Evolutionary conservation across 2,113 vertebrate genomes (phyloP).

Genomic region (Progne subis): DNA sequence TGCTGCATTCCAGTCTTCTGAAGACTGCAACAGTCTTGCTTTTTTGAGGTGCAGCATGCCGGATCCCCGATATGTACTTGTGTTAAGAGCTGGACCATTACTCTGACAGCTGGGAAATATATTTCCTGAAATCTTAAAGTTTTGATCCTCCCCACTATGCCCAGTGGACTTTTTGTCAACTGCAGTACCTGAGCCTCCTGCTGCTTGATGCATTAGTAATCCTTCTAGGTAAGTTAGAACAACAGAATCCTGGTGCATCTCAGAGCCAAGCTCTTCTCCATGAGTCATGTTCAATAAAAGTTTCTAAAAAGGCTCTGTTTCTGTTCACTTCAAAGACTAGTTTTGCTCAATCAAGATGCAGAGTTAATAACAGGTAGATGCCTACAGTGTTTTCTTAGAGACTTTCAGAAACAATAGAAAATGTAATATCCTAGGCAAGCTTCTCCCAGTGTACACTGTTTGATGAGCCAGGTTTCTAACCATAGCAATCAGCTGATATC

Average conservation of each 20-base stretch:
- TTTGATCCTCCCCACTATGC: constrained; percentile 84
- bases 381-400: constrained; percentile 44
- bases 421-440: constrained; percentile 36
- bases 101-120: constrained; percentile 81
- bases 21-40: constrained; percentile 90
- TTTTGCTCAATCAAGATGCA: constrained; percentile 38
- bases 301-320: constrained; percentile 81
- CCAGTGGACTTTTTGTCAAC: constrained; percentile 85
- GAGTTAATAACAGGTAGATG: constrained; percentile 26
- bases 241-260: constrained; percentile 99
- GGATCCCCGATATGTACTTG: constrained; percentile 79
- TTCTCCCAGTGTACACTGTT: constrained; percentile 35
- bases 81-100: constrained; percentile 82
- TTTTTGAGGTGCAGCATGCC: constrained; percentile 94
- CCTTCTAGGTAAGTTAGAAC: constrained; percentile 99
- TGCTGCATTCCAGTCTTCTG: constrained; percentile 90
- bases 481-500: constrained; percentile 10
- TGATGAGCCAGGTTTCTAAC: constrained; percentile 22
- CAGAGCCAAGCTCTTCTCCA: constrained; percentile 99
- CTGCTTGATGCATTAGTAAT: constrained; percentile 99
- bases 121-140: constrained; percentile 81
- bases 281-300: constrained; percentile 99
- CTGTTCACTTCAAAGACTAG: constrained; percentile 69
- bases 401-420: constrained; percentile 11
- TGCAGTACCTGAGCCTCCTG: constrained; percentile 89